Base-by-base conservation (phyloP, 2,888 invertebrate species). In the Eurois occulta region DNA sequence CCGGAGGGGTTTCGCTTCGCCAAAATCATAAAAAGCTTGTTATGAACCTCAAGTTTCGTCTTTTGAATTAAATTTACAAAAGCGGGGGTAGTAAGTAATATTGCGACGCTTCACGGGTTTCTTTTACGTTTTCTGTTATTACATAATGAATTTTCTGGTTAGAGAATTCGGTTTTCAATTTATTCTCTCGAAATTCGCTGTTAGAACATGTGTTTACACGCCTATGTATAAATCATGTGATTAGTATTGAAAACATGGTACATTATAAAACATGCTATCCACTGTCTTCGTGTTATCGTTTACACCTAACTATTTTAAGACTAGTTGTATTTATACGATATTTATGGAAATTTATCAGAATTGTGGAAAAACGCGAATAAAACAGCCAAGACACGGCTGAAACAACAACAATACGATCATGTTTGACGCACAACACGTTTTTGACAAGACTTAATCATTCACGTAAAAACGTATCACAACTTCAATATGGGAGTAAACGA, bases 1-100 rank as follows among this genome's bases (percentile, higher is more conserved):
- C 71, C 60, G 55, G 75, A 80, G 77, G 67, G 81, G n/a, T 69
- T 72, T 75, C 55, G 60, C 75, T 86, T 79, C 80, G 64, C 38
- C 69, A 83, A 86, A 87, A 88, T 88, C 86, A 86, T 89, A 87
- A 88, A 85, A 87, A 87, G 78, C 83, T 85, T 87, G 81, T 84
- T 87, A 86, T 73, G 75, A 84, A 74, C 72, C 69, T 77, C 80
- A 73, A 83, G 66, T 81, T 76, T 82, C 77, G 60, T 77, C 84
- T 81, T 87, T 78, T 81, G 78, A 86, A 87, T 87, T 80, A 86
- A 80, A 86, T 88, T 87, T 81, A 81, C 80, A 84, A 87, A 87
- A 78, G 71, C 77, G 73, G 0, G 86, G 86, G 72, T 78, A 69
- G 80, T 87, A 80, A 84, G 81, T 76, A 76, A 84, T 87, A 87